Conservation (phyloP, 2,797 vertebrate species). For the Tokudaia muenninki region DNA sequence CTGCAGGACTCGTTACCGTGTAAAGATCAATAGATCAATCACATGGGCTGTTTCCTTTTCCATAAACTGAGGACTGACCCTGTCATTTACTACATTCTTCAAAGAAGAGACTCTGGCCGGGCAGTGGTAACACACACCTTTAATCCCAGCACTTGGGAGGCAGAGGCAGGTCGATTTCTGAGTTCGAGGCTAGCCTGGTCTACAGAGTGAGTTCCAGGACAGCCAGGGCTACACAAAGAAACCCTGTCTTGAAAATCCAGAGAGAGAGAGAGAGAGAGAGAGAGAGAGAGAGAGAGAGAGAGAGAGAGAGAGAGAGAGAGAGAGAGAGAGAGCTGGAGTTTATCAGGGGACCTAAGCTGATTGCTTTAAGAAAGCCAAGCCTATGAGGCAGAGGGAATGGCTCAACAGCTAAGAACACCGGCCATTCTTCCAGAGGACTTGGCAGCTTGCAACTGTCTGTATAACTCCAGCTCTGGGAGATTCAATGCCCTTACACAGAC, state of each 20-base stretch:
- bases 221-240: too few relatives aligned
- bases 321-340: too few relatives aligned
- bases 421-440: not conserved
- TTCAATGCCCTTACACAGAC: not conserved
- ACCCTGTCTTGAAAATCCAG: too few relatives aligned
- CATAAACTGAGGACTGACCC: not conserved
- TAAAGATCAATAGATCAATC: not conserved
- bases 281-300: too few relatives aligned
- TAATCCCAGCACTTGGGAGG: too few relatives aligned
- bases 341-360: not conserved
- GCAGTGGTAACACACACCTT: too few relatives aligned
- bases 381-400: not conserved
- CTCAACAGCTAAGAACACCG: not conserved
- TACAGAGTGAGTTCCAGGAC: too few relatives aligned
- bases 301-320: too few relatives aligned
- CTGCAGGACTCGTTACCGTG: not conserved
- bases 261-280: too few relatives aligned
- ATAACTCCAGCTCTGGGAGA: not conserved
- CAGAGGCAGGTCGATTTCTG: too few relatives aligned
- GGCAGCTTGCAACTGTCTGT: not conserved
- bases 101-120: not conserved
- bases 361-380: not conserved
- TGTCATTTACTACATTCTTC: not conserved
- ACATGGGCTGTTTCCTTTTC: not conserved
- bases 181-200: too few relatives aligned